phyloP scores from a whole-genome alignment of 2,797 vertebrate genomes.

The Sparidentex hasta region DNA sequence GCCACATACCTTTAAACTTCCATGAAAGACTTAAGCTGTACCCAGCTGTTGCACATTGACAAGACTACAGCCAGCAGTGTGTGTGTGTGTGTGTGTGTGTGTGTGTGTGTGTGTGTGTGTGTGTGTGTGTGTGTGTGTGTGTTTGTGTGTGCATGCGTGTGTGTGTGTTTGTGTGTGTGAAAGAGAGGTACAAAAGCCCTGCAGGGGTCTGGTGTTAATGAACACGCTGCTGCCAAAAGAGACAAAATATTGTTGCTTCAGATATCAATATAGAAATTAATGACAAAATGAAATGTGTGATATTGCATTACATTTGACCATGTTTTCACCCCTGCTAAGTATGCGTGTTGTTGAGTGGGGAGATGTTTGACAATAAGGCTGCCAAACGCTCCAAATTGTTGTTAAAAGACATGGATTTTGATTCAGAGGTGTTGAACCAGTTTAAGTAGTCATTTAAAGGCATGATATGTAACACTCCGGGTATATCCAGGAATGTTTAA shows the following conservation, averaged over 20 bases:
- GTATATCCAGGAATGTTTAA: too few relatives aligned
- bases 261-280: constrained; percentile 37
- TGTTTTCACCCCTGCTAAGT: background rate
- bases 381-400: background rate
- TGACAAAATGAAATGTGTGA: background rate
- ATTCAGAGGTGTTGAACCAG: constrained; percentile 3
- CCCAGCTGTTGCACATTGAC: constrained; percentile 76
- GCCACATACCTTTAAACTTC: constrained; percentile 67
- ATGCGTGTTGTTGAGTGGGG: background rate
- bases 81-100: constrained; percentile 28
- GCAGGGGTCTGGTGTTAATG: constrained; percentile 64
- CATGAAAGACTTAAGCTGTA: constrained; percentile 58
- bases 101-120: too few relatives aligned
- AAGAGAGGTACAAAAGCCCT: constrained; percentile 38
- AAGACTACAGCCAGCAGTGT: constrained; percentile 52
- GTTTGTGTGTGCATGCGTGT: too few relatives aligned
- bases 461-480: too few relatives aligned
- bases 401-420: background rate
- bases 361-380: background rate
- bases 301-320: background rate
- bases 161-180: constrained; percentile 34
- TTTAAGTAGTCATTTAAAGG: background rate
- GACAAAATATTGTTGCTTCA: constrained; percentile 48
- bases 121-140: too few relatives aligned
- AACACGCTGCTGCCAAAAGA: constrained; percentile 46